Percentiles rank a stretch among this genome's conserved stretches.
Conservation (phyloP, 2,888 invertebrate species). For the Plebejus argus region DNA sequence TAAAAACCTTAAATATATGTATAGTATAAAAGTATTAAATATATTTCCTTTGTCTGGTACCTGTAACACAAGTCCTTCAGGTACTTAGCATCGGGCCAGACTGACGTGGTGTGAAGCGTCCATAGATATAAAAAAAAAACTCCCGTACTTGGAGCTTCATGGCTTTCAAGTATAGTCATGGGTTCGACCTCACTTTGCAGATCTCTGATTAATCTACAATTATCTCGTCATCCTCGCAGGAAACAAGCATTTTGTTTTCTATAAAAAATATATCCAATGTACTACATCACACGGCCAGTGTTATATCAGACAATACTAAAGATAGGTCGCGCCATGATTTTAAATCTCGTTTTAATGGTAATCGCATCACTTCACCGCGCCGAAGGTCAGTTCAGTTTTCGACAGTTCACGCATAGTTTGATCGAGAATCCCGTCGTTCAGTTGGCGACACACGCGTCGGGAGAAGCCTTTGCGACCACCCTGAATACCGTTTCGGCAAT, state of each 20-base stretch:
- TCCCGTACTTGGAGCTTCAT: too few relatives aligned
- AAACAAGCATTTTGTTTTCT: conserved; percentile 9
- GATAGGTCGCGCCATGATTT: conserved; percentile 11
- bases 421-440: conserved; percentile 22
- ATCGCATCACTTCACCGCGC: not conserved
- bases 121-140: too few relatives aligned
- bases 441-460: conserved; percentile 22
- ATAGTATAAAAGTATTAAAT: too few relatives aligned
- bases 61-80: too few relatives aligned
- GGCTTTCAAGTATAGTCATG: not conserved
- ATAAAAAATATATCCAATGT: conserved; percentile 13
- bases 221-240: conserved; percentile 24
- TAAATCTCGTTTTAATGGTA: not conserved
- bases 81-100: too few relatives aligned
- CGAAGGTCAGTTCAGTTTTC: conserved; percentile 2
- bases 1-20: too few relatives aligned
- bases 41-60: too few relatives aligned
- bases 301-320: not conserved
- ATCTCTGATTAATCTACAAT: conserved; percentile 12
- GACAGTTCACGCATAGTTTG: conserved; percentile 1
- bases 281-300: conserved; percentile 4
- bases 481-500: not conserved
- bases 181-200: not conserved
- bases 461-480: not conserved
- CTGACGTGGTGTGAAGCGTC: too few relatives aligned